phyloP scores from a whole-genome alignment of 2,113 vertebrate genomes.

The Columbina picui region DNA sequence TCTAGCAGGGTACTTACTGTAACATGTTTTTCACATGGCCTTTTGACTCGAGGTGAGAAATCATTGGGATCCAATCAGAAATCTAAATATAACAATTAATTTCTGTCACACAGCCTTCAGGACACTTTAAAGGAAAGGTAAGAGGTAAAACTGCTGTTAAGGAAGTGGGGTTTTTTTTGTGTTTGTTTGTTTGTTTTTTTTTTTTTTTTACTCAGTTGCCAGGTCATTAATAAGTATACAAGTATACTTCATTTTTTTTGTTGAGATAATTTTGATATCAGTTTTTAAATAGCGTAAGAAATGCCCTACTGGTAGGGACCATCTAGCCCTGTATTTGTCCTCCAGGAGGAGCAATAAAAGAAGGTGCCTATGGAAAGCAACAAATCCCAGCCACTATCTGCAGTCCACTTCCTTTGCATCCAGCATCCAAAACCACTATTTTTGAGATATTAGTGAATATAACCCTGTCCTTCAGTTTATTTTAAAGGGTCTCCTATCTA shows the following conservation, averaged over 20 bases:
- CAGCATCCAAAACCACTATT: neutral
- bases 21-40: neutral
- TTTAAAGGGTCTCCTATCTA: neutral
- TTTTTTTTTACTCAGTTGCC: neutral
- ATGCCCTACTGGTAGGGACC: fast-evolving
- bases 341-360: neutral
- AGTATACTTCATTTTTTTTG: neutral
- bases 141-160: neutral
- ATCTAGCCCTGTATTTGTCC: neutral
- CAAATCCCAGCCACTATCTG: neutral
- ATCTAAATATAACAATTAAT: neutral
- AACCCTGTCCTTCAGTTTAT: neutral
- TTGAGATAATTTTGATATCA: neutral
- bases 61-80: neutral
- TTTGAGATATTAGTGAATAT: neutral
- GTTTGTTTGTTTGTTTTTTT: too few relatives aligned
- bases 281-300: neutral
- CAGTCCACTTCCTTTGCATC: neutral
- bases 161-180: too few relatives aligned
- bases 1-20: neutral
- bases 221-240: neutral
- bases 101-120: neutral
- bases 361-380: neutral
- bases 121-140: neutral
- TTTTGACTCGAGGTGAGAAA: neutral